Percentiles rank a stretch among this genome's conserved stretches.
Evolutionary conservation across 2,888 invertebrate genomes (phyloP).

Genomic region (Tenthredo scrophulariae): DNA sequence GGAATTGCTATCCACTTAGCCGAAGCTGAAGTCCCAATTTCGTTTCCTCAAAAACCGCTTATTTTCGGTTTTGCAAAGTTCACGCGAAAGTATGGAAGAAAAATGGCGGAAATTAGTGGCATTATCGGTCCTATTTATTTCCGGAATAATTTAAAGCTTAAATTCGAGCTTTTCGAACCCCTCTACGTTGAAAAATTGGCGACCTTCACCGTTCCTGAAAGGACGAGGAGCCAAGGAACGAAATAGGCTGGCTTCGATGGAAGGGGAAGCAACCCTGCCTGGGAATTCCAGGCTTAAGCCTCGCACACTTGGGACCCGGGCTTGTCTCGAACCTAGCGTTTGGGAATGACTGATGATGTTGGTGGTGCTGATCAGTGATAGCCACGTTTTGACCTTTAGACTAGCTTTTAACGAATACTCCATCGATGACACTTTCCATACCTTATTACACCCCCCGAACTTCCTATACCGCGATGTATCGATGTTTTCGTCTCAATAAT

Average conservation of each 20-base stretch:
- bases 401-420: constrained; percentile 34
- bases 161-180: background rate
- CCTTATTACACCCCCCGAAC: background rate
- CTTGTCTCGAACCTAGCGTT: constrained; percentile 28
- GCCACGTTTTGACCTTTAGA: constrained; percentile 46
- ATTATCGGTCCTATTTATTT: background rate
- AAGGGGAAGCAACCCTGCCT: constrained; percentile 31
- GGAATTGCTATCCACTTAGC: background rate
- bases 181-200: background rate
- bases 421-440: background rate
- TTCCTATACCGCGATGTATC: background rate
- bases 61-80: background rate
- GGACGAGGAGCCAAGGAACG: constrained; percentile 38
- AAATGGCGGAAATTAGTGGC: background rate
- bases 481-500: constrained; percentile 1
- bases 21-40: background rate
- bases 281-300: constrained; percentile 42
- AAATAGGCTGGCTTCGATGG: constrained; percentile 33
- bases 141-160: background rate
- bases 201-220: constrained; percentile 36
- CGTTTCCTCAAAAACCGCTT: background rate
- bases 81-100: background rate
- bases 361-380: constrained; percentile 37
- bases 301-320: constrained; percentile 13
- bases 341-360: constrained; percentile 39